These are phyloP conservation scores for Motacilla alba DNA, from an alignment of 2,113 vertebrate genomes.

Conservation along the genomic window DNA sequence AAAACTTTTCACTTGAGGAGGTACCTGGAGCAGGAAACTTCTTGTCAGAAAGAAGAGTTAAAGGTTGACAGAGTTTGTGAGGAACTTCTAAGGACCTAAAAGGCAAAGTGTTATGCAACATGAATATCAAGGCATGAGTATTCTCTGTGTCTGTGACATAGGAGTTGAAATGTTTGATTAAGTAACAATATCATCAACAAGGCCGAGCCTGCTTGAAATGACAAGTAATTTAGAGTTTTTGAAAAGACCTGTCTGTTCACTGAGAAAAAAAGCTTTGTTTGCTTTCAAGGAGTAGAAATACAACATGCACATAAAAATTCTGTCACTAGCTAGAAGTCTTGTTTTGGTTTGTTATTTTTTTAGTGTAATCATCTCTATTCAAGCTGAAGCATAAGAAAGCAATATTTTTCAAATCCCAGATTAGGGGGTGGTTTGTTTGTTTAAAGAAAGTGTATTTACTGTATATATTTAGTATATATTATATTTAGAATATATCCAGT, in stretches of 20 bases:
- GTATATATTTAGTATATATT: background rate
- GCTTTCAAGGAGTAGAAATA: background rate
- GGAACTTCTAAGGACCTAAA: background rate
- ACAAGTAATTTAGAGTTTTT: background rate
- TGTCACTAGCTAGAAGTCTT: background rate
- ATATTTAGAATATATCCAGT: background rate
- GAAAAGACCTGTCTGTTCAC: background rate
- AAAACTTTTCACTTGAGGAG: background rate
- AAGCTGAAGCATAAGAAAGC: background rate
- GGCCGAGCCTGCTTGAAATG: background rate
- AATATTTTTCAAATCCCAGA: background rate
- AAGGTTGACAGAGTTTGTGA: background rate
- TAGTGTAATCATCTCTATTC: background rate
- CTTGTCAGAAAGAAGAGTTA: background rate
- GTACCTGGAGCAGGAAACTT: background rate
- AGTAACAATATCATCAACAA: background rate
- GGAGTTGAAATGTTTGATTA: background rate
- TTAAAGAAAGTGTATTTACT: background rate
- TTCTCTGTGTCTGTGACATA: background rate
- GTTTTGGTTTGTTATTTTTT: background rate
- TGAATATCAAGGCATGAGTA: background rate
- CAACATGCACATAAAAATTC: background rate
- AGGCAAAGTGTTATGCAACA: background rate
- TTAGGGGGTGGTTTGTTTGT: background rate
- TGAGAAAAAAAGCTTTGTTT: background rate